Evolutionary conservation across 1,140 invertebrate species (phyloP), one percentile per base, ranked within the genome.

Genomic region (Hyphantria cunea): DNA sequence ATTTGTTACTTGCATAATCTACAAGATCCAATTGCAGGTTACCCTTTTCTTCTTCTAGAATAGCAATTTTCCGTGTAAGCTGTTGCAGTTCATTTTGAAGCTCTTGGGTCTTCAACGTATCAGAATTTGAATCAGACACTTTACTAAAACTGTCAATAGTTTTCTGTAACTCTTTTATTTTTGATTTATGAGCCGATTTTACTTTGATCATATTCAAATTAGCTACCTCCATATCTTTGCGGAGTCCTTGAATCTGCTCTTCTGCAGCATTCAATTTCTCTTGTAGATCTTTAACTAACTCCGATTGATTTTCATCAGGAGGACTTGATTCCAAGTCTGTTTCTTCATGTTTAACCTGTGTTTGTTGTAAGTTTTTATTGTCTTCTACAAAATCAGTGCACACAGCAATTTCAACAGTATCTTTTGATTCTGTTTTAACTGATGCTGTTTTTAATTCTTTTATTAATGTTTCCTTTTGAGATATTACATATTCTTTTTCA

Each of bases 21-120:
- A 96, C 94, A 73, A 96, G 92, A 91, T 95, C 94, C 78, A 97
- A 91, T 88, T 96, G 95, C 77, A 97, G 93, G 88, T 96, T 97
- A 85, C 95, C 96, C 92, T 96, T 98, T 91, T 97, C 96, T 84
- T 97, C 96, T 91, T 98, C 96, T 51, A 98, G 90, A 82, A 97
- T 94, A 48, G 95, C 94, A 66, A 98, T 93, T 86, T 94, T 93
- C 70, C 97, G 95, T 69, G 95, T 94, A 68, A 97, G 90, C 71
- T 92, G 92, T 66, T 92, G 89, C 61, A 93, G 92, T 68, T 93
- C 93, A 58, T 91, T 88, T 71, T 90, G 87, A 6, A 95, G 78
- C 17, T 25, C 5, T 1, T 25, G 17, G 5, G 17, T 25, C 50
- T 90, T 90, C 0, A 94, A 91, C 65, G 97, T 92, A 86, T 96